Evolutionary conservation across 2,797 vertebrate genomes (phyloP), one percentile per base, ranked within the genome.

Genomic region (Cuculus canorus): DNA sequence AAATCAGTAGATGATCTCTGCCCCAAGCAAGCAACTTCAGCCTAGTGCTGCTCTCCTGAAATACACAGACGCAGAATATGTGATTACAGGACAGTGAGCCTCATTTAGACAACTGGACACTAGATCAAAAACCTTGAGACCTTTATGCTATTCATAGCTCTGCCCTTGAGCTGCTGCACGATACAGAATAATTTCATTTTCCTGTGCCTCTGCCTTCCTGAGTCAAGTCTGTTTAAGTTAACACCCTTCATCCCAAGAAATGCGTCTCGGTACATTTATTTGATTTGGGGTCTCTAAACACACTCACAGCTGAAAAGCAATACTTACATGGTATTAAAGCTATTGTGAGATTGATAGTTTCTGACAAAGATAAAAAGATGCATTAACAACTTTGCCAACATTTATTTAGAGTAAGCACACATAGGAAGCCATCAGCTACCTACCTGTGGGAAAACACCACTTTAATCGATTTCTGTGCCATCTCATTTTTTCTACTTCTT

Each of bases 61-160:
- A n/a, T 11, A 12, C 1, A 2, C 24, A 69, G 39, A 60, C 1
- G 5, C 1, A 69, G 48, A 81, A 69, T 0, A 12, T 1, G 1
- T 57, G 53, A 66, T 65, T 69, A 54, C 9, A 47, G 37, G 32
- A 60, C 7, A 87, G 43, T 0, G 0, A 92, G 59, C 63, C 35
- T 82, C n/a, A 43, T 81, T 47, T 90, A 57, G 69, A 50, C 53
- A 89, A 8, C 33, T 30, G 50, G 65, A 89, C 41, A 43, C 28
- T 13, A 53, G n/a, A 81, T 39, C 28, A 72, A 80, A 72, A 93
- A 79, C 70, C 60, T 32, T 2, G 9, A 90, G 78, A 94, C 63
- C 39, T 90, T 82, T 47, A 35, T 52, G 88, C 93, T 94, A 91
- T 93, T 90, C 86, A 94, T n/a, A 95, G 39, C 48, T 89, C 81